A percentile compares a stretch with the other conserved stretches of the same genome.
Conservation (phyloP, 2,113 vertebrate genomes). For the Eurystomus gularis region DNA sequence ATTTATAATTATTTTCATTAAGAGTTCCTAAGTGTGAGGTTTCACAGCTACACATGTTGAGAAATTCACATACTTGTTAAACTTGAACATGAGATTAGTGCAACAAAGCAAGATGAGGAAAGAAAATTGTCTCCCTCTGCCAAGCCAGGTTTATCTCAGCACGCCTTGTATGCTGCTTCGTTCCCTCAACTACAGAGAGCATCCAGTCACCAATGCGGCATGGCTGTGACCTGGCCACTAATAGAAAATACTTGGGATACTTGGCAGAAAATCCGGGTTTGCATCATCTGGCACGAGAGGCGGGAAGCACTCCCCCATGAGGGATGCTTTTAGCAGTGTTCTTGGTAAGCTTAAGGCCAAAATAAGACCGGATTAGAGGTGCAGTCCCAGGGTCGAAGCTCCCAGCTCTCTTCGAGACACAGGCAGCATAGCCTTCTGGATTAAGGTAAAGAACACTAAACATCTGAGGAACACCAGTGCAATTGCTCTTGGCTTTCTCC, state of each 20-base stretch:
- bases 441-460: not conserved
- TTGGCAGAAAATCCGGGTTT: not conserved
- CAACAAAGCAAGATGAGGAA: not conserved
- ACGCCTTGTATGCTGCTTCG: not conserved
- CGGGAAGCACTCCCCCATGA: accelerated
- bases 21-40: not conserved
- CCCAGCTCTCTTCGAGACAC: not conserved
- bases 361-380: not conserved
- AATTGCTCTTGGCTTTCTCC: not conserved
- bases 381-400: not conserved
- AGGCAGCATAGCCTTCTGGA: not conserved
- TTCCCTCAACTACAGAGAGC: not conserved
- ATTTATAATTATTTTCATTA: not conserved
- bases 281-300: not conserved
- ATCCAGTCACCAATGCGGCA: not conserved
- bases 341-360: not conserved
- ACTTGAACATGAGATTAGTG: not conserved
- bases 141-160: not conserved
- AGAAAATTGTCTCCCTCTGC: not conserved
- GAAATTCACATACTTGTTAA: not conserved
- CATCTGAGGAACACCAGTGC: not conserved
- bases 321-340: not conserved
- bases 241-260: not conserved
- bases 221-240: not conserved
- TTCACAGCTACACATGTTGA: not conserved